Percentiles rank a stretch among this genome's conserved stretches.
Conservation (phyloP, 2,888 invertebrate species). For the Drosophila recens region DNA sequence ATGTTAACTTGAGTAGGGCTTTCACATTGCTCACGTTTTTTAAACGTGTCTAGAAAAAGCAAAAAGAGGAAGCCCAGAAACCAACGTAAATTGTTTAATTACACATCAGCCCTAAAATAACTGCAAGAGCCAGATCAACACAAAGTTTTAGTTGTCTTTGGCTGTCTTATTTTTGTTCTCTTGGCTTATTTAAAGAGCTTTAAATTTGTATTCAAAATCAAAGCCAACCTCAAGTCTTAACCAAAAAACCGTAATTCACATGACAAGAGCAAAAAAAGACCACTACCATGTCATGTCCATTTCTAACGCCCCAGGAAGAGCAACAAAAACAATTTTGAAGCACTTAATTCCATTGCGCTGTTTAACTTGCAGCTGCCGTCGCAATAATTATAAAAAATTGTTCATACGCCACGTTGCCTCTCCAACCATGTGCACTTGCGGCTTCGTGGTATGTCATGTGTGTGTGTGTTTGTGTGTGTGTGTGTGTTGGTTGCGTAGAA, state of each 20-base stretch:
- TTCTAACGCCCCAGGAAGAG: neutral
- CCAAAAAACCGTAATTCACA: conserved; percentile 13
- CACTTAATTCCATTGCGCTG: conserved; percentile 58
- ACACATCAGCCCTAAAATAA: conserved; percentile 35
- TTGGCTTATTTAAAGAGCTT: conserved; percentile 43
- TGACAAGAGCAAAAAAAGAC: neutral
- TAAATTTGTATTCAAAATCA: conserved; percentile 56
- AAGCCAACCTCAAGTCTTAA: conserved; percentile 22
- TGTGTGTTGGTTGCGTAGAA: conserved; percentile 2
- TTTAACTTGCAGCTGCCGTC: conserved; percentile 50
- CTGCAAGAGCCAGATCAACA: conserved; percentile 8
- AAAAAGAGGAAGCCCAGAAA: conserved; percentile 18
- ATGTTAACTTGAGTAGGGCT: conserved; percentile 16
- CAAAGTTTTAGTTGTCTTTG: conserved; percentile 17
- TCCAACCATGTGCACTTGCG: conserved; percentile 4
- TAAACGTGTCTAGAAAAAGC: neutral
- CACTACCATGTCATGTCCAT: neutral
- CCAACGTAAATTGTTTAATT: conserved; percentile 59
- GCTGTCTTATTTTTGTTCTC: conserved; percentile 13
- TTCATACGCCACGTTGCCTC: conserved; percentile 56
- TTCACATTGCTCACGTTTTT: conserved; percentile 7
- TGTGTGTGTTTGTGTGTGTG: conserved; percentile 4
- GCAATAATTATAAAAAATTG: conserved; percentile 65
- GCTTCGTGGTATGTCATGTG: neutral
- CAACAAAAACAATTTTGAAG: conserved; percentile 35